A percentile compares a stretch with the other conserved stretches of the same genome.
Evolutionary conservation across 2,797 vertebrate genomes (phyloP).

Genomic region (Urocyon cinereoargenteus): DNA sequence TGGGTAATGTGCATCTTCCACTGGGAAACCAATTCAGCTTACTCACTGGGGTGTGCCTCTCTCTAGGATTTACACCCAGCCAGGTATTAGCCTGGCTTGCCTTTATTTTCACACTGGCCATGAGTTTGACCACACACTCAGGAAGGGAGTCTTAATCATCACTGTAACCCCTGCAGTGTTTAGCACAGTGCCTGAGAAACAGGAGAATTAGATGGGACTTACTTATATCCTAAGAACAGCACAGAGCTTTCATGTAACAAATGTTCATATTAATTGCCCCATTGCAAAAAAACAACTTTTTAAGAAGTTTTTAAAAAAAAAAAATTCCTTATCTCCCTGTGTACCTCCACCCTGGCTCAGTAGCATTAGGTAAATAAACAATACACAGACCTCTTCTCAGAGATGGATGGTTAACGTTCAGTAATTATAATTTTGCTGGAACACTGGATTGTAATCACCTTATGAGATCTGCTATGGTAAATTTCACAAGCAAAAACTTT

Average conservation of each 20-base stretch:
- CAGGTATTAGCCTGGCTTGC: background rate
- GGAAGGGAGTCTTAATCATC: background rate
- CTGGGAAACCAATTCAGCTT: background rate
- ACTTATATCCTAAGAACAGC: slow-evolving; percentile 39
- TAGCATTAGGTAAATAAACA: slow-evolving; percentile 39
- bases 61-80: background rate
- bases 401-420: slow-evolving; percentile 32
- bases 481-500: slow-evolving; percentile 75
- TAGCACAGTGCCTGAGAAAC: slow-evolving; percentile 21
- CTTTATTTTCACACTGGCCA: background rate
- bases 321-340: background rate
- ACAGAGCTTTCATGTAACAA: slow-evolving; percentile 21
- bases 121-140: background rate
- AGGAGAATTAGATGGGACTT: slow-evolving; percentile 10
- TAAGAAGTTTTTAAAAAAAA: slow-evolving; percentile 22
- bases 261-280: slow-evolving; percentile 38
- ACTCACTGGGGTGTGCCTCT: background rate
- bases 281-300: slow-evolving; percentile 56
- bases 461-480: background rate
- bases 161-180: background rate
- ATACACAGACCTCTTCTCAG: slow-evolving; percentile 36
- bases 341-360: background rate
- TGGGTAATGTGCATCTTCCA: background rate
- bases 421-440: slow-evolving; percentile 49
- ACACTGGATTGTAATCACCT: slow-evolving; percentile 65